Evolutionary conservation across 2,888 invertebrate species (phyloP).

Genomic region (Trichogramma evanescens): DNA sequence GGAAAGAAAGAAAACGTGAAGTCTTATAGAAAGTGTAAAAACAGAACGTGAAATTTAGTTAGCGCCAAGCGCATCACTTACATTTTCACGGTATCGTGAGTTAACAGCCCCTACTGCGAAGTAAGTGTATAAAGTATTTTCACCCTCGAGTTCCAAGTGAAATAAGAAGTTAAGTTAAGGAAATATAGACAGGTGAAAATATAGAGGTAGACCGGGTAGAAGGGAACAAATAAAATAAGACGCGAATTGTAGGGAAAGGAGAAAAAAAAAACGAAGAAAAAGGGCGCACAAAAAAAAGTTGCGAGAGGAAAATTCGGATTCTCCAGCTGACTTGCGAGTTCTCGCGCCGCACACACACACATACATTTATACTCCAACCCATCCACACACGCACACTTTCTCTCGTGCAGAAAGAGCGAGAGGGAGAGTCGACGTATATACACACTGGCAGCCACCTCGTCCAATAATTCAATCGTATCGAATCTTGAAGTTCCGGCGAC

Average conservation of each 20-base stretch:
- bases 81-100: too few relatives aligned
- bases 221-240: neutral
- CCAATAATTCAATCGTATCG: slow-evolving; percentile 33
- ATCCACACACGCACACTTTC: too few relatives aligned
- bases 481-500: slow-evolving; percentile 29
- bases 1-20: neutral
- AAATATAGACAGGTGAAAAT: neutral
- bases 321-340: slow-evolving; percentile 25
- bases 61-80: too few relatives aligned
- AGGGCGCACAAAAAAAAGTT: slow-evolving; percentile 12
- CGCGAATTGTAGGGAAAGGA: neutral
- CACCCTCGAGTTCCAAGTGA: too few relatives aligned
- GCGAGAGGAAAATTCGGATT: slow-evolving; percentile 21
- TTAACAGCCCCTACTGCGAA: too few relatives aligned
- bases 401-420: too few relatives aligned
- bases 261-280: neutral
- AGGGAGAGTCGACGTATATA: too few relatives aligned
- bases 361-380: too few relatives aligned
- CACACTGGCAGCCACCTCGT: neutral
- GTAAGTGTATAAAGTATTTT: too few relatives aligned
- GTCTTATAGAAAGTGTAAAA: too few relatives aligned
- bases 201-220: neutral
- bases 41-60: too few relatives aligned
- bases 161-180: too few relatives aligned
- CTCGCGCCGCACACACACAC: slow-evolving; percentile 8